Base-by-base conservation (phyloP, 64 coral and sea anemone species). In the Actinia equina region DNA sequence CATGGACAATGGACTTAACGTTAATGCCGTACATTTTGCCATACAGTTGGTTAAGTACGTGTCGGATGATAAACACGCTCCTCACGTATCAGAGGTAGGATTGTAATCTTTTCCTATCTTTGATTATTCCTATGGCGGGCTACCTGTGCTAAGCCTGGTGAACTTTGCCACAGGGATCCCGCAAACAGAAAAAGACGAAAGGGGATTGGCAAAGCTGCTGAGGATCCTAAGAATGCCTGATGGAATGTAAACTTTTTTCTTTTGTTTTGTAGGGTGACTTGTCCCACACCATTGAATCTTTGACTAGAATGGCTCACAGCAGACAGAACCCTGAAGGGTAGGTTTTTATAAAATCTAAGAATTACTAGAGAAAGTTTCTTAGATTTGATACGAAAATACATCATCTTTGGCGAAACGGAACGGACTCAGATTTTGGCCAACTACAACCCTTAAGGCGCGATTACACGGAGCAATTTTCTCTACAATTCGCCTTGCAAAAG, bases 21-120 rank as follows among this genome's bases (percentile, higher is more conserved):
- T 99, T 20, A 76, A 84, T 53, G 93, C 90, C 19, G 85, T 99
- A 44, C 97, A 99, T 83, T 99, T 99, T 93, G 97, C 93, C n/a
- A 94, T 99, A 17, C 97, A 99, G 60, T 82, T 99, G 51, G 93
- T 89, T 41, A 99, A 99, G 41, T 95, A 93, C 30, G 88, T 93
- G 77, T 74, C 93, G 4, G 93, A 95, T 65, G 97, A 99, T 20
- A 95, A 99, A 44, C 97, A 99, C 87, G 89, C 86, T 84, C 86
- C 92, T 79, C 87, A 88, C 42, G 92, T 98, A 6, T 92, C 95
- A 57, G 92, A 98, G 89, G 95, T 98, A 94, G n/a, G 88, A 5
- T 61, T 45, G 22, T 8, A 51, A 14, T n/a, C 10, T 54, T 7
- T 65, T 65, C 15, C 14, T 57, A 14, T 57, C 55, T 57, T 57